Evolutionary conservation across 2,797 vertebrate species (phyloP), one percentile per base, ranked within the genome.

Genomic region (Aphelocoma californica): DNA sequence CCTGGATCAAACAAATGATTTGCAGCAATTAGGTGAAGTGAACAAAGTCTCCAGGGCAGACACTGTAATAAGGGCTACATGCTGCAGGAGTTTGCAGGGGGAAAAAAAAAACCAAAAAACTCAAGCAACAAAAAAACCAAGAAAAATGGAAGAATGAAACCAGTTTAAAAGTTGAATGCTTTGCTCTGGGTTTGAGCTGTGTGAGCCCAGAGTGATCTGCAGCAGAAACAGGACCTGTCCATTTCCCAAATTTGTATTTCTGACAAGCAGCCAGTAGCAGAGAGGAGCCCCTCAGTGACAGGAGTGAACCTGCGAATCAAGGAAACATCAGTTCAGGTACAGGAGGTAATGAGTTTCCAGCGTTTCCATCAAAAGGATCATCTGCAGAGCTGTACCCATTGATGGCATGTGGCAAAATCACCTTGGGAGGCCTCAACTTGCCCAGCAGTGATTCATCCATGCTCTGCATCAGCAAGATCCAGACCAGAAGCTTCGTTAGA

Each of bases 1-100:
- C 65, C 90, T 83, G 82, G 69, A 86, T 91, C 38, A 95, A 88
- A 92, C 16, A 77, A 86, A 72, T 47, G 0, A 86, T 81, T 81
- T 83, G 14, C 42, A 54, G 14, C 61, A 90, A 69, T 88, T 83
- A 91, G 18, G 56, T 69, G 25, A 57, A 38, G 32, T 60, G 81
- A 82, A 58, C 17, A 87, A 85, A 74, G 26, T 89, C 48, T 73
- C 42, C 34, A 44, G 80, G 42, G 45, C 45, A 81, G 57, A 60
- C 26, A 60, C 19, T 32, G 18, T 81, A 56, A 51, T 69, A 92
- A 87, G 0, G 7, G n/a, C 45, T 77, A 51, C 45, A 28, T 29
- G 14, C 58, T 42, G 36, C 26, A 34, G 38, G 60, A 84, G 28
- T 81, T 88, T 77, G 18, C 45, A 38, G 25, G 2, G 2, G 7